These are phyloP conservation scores for Epinephelus malabaricus DNA, from an alignment of 2,797 vertebrate genomes.

Conservation along the genomic window DNA sequence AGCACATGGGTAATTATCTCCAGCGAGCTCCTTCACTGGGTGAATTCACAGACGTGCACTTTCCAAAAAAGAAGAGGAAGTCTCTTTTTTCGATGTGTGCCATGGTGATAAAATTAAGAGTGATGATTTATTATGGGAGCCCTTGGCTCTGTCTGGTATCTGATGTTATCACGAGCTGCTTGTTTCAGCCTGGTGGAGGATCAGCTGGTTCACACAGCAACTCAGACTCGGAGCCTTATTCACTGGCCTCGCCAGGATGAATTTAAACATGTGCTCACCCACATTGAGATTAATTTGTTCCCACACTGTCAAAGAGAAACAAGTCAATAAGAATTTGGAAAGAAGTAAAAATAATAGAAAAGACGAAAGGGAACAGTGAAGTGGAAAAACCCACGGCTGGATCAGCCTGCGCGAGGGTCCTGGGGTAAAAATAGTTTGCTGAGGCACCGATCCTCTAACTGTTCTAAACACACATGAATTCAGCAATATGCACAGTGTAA, in stretches of 20 bases:
- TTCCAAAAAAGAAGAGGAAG: slow-evolving; percentile 36
- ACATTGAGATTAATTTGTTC: slow-evolving; percentile 4
- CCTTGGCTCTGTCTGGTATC: slow-evolving; percentile 46
- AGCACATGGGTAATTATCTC: slow-evolving; percentile 70
- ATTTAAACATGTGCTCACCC: slow-evolving; percentile 14
- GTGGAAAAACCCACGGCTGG: neutral
- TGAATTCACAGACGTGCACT: slow-evolving; percentile 43
- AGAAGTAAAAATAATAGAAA: neutral
- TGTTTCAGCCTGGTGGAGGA: slow-evolving; percentile 32
- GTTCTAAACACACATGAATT: neutral
- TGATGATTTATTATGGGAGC: slow-evolving; percentile 44
- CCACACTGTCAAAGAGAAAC: slow-evolving; percentile 10
- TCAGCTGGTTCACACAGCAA: slow-evolving; percentile 41
- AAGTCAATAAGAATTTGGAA: neutral
- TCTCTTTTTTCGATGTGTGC: slow-evolving; percentile 18
- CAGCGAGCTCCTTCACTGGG: slow-evolving; percentile 47
- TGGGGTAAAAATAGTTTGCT: neutral
- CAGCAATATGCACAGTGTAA: neutral
- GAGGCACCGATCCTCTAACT: neutral
- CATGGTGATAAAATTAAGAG: slow-evolving; percentile 36
- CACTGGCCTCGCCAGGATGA: slow-evolving; percentile 1
- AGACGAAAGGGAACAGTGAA: neutral
- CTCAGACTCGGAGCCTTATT: slow-evolving; percentile 10
- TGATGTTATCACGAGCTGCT: slow-evolving; percentile 52
- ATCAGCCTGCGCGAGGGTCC: neutral